Evolutionary conservation across 2,888 invertebrate species (phyloP).

Genomic region (Sarcophaga carnaria): DNA sequence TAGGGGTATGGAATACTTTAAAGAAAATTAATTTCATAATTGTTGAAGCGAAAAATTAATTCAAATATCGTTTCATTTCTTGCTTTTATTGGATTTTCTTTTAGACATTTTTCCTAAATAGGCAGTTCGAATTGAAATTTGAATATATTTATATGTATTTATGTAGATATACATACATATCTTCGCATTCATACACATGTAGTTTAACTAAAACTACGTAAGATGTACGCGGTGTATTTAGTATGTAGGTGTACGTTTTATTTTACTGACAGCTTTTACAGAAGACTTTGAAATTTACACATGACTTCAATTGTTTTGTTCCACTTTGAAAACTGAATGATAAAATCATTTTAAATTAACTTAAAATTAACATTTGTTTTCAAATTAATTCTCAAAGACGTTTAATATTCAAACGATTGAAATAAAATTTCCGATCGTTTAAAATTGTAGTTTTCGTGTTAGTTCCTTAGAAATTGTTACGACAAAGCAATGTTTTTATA

Average conservation of each 20-base stretch:
- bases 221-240: background rate
- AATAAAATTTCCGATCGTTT: too few relatives aligned
- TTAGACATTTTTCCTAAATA: conserved; percentile 20
- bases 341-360: background rate
- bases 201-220: too few relatives aligned
- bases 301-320: conserved; percentile 7
- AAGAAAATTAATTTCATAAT: conserved; percentile 60
- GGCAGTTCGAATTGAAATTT: background rate
- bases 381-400: background rate
- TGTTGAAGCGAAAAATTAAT: conserved; percentile 64
- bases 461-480: too few relatives aligned
- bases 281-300: conserved; percentile 37
- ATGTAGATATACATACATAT: background rate
- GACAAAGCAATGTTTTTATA: too few relatives aligned
- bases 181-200: background rate
- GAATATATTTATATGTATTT: background rate
- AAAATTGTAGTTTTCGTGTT: too few relatives aligned
- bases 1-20: conserved; percentile 3
- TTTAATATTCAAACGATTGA: background rate
- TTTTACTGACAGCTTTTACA: background rate
- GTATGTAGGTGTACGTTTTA: background rate
- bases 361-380: background rate
- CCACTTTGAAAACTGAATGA: background rate
- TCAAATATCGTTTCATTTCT: conserved; percentile 43
- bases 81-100: conserved; percentile 18